These are phyloP conservation scores for Dinoponera quadriceps DNA, from an alignment of 1,140 invertebrate species.

Conservation along the genomic window DNA sequence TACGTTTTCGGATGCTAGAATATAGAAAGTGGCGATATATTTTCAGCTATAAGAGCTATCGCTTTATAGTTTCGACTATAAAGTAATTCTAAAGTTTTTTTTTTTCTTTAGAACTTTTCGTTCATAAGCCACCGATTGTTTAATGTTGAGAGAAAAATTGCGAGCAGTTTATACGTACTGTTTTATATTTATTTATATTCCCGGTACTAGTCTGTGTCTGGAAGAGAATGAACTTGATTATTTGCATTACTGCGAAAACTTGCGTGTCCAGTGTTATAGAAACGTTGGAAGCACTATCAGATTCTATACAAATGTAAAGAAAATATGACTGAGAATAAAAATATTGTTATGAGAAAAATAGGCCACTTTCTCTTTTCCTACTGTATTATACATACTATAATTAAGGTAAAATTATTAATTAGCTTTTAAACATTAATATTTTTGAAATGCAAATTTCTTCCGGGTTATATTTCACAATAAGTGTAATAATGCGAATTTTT, in stretches of 20 bases:
- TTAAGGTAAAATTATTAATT: conserved; percentile 19
- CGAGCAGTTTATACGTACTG: conserved; percentile 2
- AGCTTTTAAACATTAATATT: no score
- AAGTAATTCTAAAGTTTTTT: conserved; percentile 58
- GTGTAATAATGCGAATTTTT: no score
- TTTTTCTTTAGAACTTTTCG: conserved; percentile 75
- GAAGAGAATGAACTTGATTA: conserved; percentile 74
- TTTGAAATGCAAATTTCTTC: no score
- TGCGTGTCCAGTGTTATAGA: conserved; percentile 65
- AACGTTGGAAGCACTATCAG: conserved; percentile 76
- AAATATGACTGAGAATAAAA: conserved; percentile 82
- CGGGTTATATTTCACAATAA: no score
- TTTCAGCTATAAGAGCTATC: neutral
- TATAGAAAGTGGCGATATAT: conserved; percentile 31
- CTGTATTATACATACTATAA: neutral
- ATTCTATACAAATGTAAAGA: conserved; percentile 80
- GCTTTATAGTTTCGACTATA: conserved; percentile 38
- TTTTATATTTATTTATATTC: conserved; percentile 78
- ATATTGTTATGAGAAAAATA: conserved; percentile 76
- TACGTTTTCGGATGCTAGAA: conserved; percentile 47
- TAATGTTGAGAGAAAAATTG: neutral
- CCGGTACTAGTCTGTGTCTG: conserved; percentile 79
- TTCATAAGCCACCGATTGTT: conserved; percentile 18
- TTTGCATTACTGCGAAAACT: conserved; percentile 69
- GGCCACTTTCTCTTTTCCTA: neutral